These are phyloP conservation scores for Dendroctonus ponderosae DNA, from an alignment of 1,140 invertebrate species.

Conservation along the genomic window DNA sequence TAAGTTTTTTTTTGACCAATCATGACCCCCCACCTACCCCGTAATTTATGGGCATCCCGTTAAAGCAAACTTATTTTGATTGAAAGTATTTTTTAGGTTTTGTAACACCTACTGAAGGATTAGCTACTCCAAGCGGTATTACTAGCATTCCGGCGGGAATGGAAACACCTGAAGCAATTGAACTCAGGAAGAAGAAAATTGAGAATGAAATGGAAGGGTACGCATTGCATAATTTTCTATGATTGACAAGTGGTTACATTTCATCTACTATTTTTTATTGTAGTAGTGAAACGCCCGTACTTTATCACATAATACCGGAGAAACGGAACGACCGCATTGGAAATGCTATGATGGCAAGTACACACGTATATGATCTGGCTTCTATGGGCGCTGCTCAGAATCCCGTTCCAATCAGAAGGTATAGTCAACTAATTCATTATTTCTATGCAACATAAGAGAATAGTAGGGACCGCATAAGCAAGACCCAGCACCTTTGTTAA, in stretches of 20 bases:
- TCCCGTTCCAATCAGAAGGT: constrained; percentile 41
- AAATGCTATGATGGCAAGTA: constrained; percentile 97
- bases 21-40: too few relatives aligned
- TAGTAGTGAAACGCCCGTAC: constrained; percentile 82
- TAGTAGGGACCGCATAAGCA: too few relatives aligned
- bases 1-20: too few relatives aligned
- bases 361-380: constrained; percentile 92
- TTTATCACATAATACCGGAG: constrained; percentile 94
- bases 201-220: constrained; percentile 96
- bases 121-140: constrained; percentile 94
- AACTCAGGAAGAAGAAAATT: constrained; percentile 94
- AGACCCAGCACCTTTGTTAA: too few relatives aligned
- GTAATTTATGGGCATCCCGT: too few relatives aligned
- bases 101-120: constrained; percentile 79
- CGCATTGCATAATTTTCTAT: constrained; percentile 5
- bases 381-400: constrained; percentile 60
- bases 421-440: neutral
- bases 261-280: constrained; percentile 27
- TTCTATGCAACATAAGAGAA: too few relatives aligned
- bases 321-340: constrained; percentile 87
- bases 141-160: constrained; percentile 92
- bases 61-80: constrained; percentile 1
- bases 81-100: constrained; percentile 44
- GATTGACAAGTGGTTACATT: constrained; percentile 15
- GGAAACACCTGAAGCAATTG: constrained; percentile 98